phyloP scores from a whole-genome alignment of 2,888 invertebrate species.

The Drosophila anomelani region DNA sequence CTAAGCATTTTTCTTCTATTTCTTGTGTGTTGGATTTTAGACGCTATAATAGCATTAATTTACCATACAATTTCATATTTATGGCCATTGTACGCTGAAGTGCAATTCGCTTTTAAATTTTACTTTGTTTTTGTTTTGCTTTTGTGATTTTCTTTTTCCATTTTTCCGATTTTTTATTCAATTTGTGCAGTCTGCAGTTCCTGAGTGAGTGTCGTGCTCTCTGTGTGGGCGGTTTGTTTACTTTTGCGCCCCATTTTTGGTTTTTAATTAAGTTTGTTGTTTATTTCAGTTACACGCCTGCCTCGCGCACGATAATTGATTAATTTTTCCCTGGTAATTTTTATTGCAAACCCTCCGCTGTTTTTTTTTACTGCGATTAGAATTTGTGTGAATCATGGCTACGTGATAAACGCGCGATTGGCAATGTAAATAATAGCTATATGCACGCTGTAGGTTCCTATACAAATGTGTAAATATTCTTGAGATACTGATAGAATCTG shows the following conservation, averaged over 20 bases:
- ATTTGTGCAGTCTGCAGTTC: slow-evolving; percentile 54
- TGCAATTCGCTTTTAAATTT: slow-evolving; percentile 54
- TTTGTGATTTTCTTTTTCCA: slow-evolving; percentile 26
- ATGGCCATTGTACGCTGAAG: slow-evolving; percentile 72
- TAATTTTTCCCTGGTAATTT: slow-evolving; percentile 38
- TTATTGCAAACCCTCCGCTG: slow-evolving; percentile 22
- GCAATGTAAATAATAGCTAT: slow-evolving; percentile 6
- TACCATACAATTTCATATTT: slow-evolving; percentile 80
- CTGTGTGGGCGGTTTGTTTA: slow-evolving; percentile 72
- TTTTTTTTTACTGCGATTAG: slow-evolving; percentile 32
- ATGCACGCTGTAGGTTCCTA: slow-evolving; percentile 7
- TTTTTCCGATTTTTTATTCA: slow-evolving; percentile 36
- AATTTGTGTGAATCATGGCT: slow-evolving; percentile 61
- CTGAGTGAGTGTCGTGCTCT: slow-evolving; percentile 27
- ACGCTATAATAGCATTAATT: slow-evolving; percentile 79
- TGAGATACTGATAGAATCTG: neutral
- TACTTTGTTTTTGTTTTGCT: slow-evolving; percentile 25
- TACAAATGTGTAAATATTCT: slow-evolving; percentile 2
- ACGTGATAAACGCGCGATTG: slow-evolving; percentile 48
- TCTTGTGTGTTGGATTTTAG: slow-evolving; percentile 65
- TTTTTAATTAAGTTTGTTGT: slow-evolving; percentile 64
- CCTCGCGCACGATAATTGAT: slow-evolving; percentile 45
- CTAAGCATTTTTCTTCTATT: slow-evolving; percentile 77
- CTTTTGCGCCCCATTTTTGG: slow-evolving; percentile 56
- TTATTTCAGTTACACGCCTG: slow-evolving; percentile 31